Conservation (phyloP, 2,888 invertebrate species). For the Mylabris sibirica region DNA sequence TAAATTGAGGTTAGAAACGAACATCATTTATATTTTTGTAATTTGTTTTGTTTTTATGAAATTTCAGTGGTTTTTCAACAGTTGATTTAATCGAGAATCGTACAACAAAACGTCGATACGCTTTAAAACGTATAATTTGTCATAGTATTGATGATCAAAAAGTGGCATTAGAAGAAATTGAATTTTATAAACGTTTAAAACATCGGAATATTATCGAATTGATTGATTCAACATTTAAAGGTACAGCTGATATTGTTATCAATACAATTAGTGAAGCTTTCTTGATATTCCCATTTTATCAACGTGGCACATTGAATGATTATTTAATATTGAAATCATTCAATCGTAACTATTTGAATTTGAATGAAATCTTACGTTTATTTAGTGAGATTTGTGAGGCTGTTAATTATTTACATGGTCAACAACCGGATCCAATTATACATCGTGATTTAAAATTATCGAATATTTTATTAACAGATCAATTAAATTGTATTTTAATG, state of each 20-base stretch:
- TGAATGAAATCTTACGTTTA: conserved; percentile 72
- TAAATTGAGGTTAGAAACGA: conserved; percentile 22
- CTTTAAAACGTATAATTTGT: conserved; percentile 82
- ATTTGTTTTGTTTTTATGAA: conserved; percentile 29
- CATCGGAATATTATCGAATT: conserved; percentile 79
- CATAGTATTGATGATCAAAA: conserved; percentile 81
- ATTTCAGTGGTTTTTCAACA: conserved; percentile 79
- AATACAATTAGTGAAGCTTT: conserved; percentile 76
- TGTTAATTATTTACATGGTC: conserved; percentile 76
- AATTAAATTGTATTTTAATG: conserved; percentile 78
- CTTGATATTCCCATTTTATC: conserved; percentile 79
- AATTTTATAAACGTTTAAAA: conserved; percentile 73
- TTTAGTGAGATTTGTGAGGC: conserved; percentile 79
- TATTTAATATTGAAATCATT: conserved; percentile 70
- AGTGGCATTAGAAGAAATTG: conserved; percentile 75
- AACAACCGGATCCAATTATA: conserved; percentile 76
- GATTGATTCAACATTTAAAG: conserved; percentile 72
- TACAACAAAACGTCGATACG: conserved; percentile 71
- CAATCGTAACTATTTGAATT: conserved; percentile 68
- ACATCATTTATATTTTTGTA: conserved; percentile 13
- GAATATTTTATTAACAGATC: conserved; percentile 79
- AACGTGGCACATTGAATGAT: conserved; percentile 78
- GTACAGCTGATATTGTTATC: conserved; percentile 70
- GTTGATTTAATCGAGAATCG: conserved; percentile 79
- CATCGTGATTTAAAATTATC: conserved; percentile 88